Conservation (phyloP, 2,797 vertebrate species). For the Rhynchonycteris naso region DNA sequence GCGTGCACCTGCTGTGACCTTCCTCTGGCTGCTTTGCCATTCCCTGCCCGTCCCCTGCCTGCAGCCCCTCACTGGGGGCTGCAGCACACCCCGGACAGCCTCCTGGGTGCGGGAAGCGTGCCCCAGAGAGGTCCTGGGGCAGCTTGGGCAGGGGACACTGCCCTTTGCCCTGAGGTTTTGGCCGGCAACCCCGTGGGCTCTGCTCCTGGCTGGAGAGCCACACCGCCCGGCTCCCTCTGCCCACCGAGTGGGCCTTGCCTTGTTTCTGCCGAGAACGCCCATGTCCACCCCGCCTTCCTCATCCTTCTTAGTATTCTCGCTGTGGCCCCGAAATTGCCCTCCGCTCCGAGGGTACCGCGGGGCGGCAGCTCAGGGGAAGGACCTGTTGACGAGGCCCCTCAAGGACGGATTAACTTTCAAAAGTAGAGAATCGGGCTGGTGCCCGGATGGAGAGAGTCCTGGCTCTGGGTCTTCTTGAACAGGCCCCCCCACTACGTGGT, state of each 20-base stretch:
- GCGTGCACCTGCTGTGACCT: not conserved
- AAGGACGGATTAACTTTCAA: constrained; percentile 71
- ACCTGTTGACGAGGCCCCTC: not conserved
- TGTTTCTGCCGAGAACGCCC: not conserved
- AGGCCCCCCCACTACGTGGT: not conserved
- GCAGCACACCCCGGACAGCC: not conserved
- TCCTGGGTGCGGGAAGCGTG: too few relatives aligned
- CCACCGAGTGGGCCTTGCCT: too few relatives aligned
- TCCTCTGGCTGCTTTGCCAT: not conserved
- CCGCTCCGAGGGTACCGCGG: rapidly evolving
- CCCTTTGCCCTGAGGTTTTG: too few relatives aligned
- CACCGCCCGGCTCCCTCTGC: too few relatives aligned
- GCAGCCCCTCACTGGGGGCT: too few relatives aligned
- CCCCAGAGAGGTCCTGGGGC: rapidly evolving
- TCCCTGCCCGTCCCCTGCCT: not conserved
- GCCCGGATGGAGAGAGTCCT: not conserved
- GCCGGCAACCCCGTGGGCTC: too few relatives aligned
- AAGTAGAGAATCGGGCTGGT: constrained; percentile 2
- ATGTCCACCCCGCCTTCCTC: not conserved
- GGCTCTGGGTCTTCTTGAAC: not conserved
- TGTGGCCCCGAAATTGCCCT: not conserved
- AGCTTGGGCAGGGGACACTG: rapidly evolving
- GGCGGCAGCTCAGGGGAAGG: not conserved
- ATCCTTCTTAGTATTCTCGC: not conserved
- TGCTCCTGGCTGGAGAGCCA: too few relatives aligned